These are phyloP conservation scores for Melanotaenia parkinsoni DNA, from an alignment of 2,797 vertebrate species.

Conservation along the genomic window DNA sequence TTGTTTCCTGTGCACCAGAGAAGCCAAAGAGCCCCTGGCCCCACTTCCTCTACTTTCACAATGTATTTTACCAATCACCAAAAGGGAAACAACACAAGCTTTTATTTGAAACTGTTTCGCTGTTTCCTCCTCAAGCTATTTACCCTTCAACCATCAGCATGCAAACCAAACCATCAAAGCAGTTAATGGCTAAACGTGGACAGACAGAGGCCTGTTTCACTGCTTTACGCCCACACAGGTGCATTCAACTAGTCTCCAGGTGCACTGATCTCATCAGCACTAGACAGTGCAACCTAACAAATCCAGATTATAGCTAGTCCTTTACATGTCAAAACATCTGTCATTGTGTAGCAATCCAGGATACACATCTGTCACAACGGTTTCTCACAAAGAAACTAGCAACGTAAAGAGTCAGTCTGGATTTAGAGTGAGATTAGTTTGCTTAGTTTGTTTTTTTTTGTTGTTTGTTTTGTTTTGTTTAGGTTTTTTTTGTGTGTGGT, in stretches of 20 bases:
- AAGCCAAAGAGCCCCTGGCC: not conserved
- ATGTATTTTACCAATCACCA: not conserved
- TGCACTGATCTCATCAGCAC: constrained; percentile 66
- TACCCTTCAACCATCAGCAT: constrained; percentile 31
- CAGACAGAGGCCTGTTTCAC: constrained; percentile 68
- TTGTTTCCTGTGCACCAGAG: not conserved
- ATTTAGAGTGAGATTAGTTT: not conserved
- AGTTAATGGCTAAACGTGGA: constrained; percentile 59
- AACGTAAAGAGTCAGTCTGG: not conserved
- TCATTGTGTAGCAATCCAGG: constrained; percentile 63
- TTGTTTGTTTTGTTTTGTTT: not conserved
- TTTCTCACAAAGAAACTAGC: constrained; percentile 30
- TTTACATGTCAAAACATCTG: constrained; percentile 76
- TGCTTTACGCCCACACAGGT: constrained; percentile 71
- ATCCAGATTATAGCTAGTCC: constrained; percentile 66
- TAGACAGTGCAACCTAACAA: constrained; percentile 68
- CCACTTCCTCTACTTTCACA: not conserved
- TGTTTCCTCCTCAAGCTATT: constrained; percentile 23
- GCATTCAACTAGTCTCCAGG: constrained; percentile 70
- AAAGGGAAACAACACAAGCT: constrained; percentile 8
- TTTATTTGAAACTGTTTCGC: constrained; percentile 18
- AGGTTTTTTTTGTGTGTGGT: not conserved
- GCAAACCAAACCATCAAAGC: constrained; percentile 53
- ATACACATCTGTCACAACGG: constrained; percentile 46
- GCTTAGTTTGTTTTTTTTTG: not conserved